Evolutionary conservation across 2,888 invertebrate genomes (phyloP).

Genomic region (Tiliacea aurago): DNA sequence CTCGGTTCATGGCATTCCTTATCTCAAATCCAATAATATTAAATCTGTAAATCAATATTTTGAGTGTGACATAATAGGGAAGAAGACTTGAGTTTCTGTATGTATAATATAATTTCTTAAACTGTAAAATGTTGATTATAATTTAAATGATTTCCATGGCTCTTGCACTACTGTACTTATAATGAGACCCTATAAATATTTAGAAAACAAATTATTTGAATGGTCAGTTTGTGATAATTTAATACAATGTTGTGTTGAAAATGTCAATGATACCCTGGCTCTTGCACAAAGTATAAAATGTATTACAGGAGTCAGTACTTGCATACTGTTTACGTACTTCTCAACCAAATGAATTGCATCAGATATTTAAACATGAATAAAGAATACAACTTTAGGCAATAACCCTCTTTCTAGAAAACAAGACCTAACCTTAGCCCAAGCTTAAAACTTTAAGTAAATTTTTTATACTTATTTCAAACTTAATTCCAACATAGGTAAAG

Average conservation of each 20-base stretch:
- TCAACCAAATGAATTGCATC: neutral
- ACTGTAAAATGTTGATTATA: neutral
- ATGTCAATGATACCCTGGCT: neutral
- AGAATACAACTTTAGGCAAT: neutral
- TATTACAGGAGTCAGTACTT: neutral
- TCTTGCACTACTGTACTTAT: neutral
- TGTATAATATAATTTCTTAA: neutral
- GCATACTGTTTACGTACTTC: neutral
- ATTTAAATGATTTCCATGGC: neutral
- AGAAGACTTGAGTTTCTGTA: no score
- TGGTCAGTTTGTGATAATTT: neutral
- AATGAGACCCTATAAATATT: neutral
- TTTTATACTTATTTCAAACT: neutral
- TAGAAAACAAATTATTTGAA: neutral
- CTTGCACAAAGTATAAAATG: neutral
- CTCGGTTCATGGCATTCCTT: neutral
- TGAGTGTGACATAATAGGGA: no score
- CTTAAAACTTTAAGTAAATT: no score
- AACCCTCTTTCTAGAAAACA: no score
- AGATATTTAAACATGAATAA: neutral
- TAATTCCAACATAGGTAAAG: neutral
- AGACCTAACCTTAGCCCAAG: no score
- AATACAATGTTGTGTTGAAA: neutral
- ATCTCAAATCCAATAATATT: no score
- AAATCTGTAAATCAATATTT: no score